Conservation (phyloP, 2,888 invertebrate species). For the Drosophila paranaensis region DNA sequence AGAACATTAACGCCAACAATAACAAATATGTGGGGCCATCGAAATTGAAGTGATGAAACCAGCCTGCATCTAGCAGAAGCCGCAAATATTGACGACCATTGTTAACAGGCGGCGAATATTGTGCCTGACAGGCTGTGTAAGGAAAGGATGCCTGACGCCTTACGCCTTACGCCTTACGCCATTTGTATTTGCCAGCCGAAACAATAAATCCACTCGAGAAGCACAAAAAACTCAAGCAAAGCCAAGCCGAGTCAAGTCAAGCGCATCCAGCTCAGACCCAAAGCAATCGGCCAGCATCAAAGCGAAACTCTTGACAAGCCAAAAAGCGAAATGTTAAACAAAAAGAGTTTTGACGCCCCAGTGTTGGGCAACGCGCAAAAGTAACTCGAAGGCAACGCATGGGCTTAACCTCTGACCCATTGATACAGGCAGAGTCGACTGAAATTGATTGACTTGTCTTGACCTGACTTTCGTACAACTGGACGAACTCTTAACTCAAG, state of each 20-base stretch:
- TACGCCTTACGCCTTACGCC: slow-evolving; percentile 22
- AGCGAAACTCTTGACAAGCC: slow-evolving; percentile 48
- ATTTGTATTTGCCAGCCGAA: slow-evolving; percentile 78
- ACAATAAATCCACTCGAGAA: slow-evolving; percentile 75
- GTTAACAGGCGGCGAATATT: slow-evolving; percentile 69
- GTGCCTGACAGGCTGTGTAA: slow-evolving; percentile 63
- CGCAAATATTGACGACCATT: slow-evolving; percentile 64
- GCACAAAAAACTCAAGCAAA: slow-evolving; percentile 32
- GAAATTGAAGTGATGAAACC: slow-evolving; percentile 73
- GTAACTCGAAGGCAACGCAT: slow-evolving; percentile 20
- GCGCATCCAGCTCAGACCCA: background rate
- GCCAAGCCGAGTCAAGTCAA: background rate
- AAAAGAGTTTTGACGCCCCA: slow-evolving; percentile 41
- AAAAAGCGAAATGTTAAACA: slow-evolving; percentile 28
- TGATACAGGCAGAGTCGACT: background rate
- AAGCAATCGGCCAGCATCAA: slow-evolving; percentile 31
- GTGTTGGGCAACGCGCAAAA: slow-evolving; percentile 21
- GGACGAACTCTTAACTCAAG: background rate
- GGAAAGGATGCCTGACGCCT: slow-evolving; percentile 28
- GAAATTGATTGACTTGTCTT: slow-evolving; percentile 34
- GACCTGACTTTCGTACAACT: background rate
- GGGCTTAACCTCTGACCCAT: slow-evolving; percentile 14
- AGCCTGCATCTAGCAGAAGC: slow-evolving; percentile 5
- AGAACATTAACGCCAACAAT: slow-evolving; percentile 72
- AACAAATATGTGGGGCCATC: slow-evolving; percentile 66